Conservation (phyloP, 2,888 invertebrate species). For the Sphaerophoria rueppellii region DNA sequence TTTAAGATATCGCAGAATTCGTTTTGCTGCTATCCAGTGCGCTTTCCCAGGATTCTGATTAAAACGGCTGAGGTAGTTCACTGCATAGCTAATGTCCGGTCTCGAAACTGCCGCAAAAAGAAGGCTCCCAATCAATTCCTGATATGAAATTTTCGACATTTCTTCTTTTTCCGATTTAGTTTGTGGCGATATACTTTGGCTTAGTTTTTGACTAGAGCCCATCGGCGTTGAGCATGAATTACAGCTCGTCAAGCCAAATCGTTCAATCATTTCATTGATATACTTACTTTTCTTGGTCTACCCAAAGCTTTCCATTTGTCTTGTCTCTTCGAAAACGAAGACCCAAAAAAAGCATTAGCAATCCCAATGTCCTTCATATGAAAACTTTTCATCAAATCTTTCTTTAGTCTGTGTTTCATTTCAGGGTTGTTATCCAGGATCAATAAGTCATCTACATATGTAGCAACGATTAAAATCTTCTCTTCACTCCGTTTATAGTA, state of each 20-base stretch:
- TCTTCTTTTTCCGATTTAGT: not conserved
- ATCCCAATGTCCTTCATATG: slow-evolving; percentile 4
- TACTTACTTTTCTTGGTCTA: no score
- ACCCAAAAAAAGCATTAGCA: slow-evolving; percentile 7
- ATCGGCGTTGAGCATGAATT: no score
- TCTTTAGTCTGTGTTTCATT: no score
- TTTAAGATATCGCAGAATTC: no score
- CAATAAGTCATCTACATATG: not conserved
- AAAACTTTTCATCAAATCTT: not conserved
- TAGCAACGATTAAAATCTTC: no score
- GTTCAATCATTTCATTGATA: no score
- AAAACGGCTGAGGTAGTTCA: slow-evolving; percentile 8
- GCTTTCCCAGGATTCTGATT: not conserved
- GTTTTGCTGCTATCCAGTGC: no score
- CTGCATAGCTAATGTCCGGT: slow-evolving; percentile 20
- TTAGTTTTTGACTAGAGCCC: no score
- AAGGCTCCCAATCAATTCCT: slow-evolving; percentile 19
- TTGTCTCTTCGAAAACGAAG: not conserved
- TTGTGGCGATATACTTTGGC: no score
- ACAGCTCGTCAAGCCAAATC: no score
- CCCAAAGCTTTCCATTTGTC: not conserved
- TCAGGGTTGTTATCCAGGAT: no score
- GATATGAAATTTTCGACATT: slow-evolving; percentile 1
- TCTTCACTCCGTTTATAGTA: no score
- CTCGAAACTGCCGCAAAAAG: slow-evolving; percentile 19